Conservation (phyloP, 2,888 invertebrate genomes). For the Aleiodes leptofemur region DNA sequence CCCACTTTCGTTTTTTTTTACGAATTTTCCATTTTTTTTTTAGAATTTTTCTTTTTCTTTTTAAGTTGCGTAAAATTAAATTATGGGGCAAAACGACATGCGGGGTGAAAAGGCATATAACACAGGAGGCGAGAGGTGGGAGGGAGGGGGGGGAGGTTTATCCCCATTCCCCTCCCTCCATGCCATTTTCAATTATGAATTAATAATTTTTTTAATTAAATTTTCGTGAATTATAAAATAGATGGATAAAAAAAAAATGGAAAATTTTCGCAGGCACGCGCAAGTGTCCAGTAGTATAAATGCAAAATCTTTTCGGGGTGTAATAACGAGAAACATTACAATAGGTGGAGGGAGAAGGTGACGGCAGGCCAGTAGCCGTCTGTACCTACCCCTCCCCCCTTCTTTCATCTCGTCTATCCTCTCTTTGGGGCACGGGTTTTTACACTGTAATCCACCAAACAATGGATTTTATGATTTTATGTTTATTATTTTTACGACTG, state of each 20-base stretch:
- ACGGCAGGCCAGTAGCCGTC: conserved; percentile 24
- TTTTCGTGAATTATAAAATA: conserved; percentile 19
- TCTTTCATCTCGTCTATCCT: background rate
- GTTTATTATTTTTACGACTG: conserved; percentile 69
- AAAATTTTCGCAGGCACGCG: conserved; percentile 47
- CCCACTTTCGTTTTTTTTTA: no score
- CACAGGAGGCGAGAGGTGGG: no score
- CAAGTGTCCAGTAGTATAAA: background rate
- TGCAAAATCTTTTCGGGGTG: conserved; percentile 3
- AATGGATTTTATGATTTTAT: conserved; percentile 67
- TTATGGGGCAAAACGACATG: no score
- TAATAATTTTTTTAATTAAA: no score
- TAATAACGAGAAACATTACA: conserved; percentile 30
- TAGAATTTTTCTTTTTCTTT: no score
- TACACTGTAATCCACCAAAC: conserved; percentile 60
- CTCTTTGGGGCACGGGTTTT: conserved; percentile 52
- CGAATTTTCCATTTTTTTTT: conserved; percentile 39
- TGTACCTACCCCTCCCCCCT: conserved; percentile 4
- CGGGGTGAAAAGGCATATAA: no score
- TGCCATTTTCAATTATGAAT: no score
- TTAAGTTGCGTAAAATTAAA: background rate
- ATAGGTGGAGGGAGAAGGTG: conserved; percentile 1
- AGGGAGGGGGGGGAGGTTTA: no score
- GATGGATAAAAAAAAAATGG: background rate
- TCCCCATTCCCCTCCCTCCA: no score